These are phyloP conservation scores for Hyperopisus bebe DNA, from an alignment of 2,113 vertebrate species.

Conservation along the genomic window DNA sequence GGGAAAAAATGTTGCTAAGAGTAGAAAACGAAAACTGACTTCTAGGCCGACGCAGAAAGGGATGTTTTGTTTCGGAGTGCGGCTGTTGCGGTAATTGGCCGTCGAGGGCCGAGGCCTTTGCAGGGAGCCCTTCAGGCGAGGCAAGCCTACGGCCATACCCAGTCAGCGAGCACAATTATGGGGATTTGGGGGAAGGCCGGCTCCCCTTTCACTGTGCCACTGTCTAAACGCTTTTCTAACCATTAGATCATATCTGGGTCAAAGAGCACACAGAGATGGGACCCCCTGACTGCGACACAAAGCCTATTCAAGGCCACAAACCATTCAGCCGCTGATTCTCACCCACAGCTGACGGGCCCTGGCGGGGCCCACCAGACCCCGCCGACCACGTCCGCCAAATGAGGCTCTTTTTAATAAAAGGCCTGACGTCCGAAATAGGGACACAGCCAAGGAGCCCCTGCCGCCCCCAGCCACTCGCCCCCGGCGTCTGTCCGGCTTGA, in stretches of 20 bases:
- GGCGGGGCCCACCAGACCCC: conserved; percentile 31
- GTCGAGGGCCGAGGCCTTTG: background rate
- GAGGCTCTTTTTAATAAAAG: conserved; percentile 40
- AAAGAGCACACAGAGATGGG: conserved; percentile 68
- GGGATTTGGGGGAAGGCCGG: conserved; percentile 38
- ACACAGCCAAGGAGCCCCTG: background rate
- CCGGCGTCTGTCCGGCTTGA: background rate
- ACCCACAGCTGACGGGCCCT: conserved; percentile 34
- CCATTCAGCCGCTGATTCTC: conserved; percentile 54
- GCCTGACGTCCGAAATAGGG: background rate
- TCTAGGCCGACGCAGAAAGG: background rate
- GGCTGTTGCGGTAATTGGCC: background rate
- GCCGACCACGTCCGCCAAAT: conserved; percentile 47
- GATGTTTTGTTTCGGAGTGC: conserved; percentile 2
- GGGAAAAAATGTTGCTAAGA: background rate
- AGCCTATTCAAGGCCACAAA: conserved; percentile 53
- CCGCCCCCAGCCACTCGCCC: background rate
- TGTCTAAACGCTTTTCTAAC: conserved; percentile 56
- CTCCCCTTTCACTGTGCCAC: conserved; percentile 46
- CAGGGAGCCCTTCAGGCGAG: conserved; percentile 6
- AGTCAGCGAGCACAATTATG: conserved; percentile 34
- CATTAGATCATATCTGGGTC: conserved; percentile 78
- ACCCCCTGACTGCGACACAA: conserved; percentile 57
- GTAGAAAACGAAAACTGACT: background rate
- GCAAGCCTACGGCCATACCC: conserved; percentile 27